phyloP scores from a whole-genome alignment of 2,888 invertebrate species.

The Dryobota labecula region DNA sequence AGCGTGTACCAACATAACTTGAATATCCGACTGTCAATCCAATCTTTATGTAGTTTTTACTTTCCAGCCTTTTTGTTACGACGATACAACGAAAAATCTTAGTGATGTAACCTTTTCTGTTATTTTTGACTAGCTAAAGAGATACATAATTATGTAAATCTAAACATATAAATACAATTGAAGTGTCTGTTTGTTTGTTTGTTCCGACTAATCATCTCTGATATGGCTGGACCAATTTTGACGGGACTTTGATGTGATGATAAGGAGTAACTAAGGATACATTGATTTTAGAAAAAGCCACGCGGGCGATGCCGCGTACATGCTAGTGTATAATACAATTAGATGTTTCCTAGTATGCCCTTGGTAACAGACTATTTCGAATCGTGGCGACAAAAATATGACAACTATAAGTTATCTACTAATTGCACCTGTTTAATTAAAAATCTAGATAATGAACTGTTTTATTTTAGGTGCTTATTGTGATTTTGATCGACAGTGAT shows the following conservation, averaged over 20 bases:
- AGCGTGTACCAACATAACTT: background rate
- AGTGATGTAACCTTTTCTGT: slow-evolving; percentile 28
- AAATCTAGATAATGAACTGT: slow-evolving; percentile 4
- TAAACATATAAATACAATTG: too few species aligned
- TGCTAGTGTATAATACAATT: background rate
- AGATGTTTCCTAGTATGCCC: slow-evolving; percentile 3
- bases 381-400: slow-evolving; percentile 18
- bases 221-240: too few species aligned
- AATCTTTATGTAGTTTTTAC: slow-evolving; percentile 27
- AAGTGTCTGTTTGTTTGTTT: too few species aligned
- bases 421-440: slow-evolving; percentile 8
- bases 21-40: slow-evolving; percentile 3
- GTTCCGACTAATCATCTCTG: too few species aligned
- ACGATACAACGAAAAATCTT: background rate
- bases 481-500: slow-evolving; percentile 1
- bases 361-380: slow-evolving; percentile 18
- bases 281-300: too few species aligned
- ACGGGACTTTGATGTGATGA: too few species aligned
- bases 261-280: too few species aligned
- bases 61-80: slow-evolving; percentile 1
- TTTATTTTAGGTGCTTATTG: slow-evolving; percentile 1
- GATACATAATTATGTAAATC: slow-evolving; percentile 12
- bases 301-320: too few species aligned
- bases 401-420: slow-evolving; percentile 12
- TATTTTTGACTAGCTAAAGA: slow-evolving; percentile 10